Evolutionary conservation across 2,797 vertebrate species (phyloP), one percentile per base, ranked within the genome.

Genomic region (Glossophaga mutica): DNA sequence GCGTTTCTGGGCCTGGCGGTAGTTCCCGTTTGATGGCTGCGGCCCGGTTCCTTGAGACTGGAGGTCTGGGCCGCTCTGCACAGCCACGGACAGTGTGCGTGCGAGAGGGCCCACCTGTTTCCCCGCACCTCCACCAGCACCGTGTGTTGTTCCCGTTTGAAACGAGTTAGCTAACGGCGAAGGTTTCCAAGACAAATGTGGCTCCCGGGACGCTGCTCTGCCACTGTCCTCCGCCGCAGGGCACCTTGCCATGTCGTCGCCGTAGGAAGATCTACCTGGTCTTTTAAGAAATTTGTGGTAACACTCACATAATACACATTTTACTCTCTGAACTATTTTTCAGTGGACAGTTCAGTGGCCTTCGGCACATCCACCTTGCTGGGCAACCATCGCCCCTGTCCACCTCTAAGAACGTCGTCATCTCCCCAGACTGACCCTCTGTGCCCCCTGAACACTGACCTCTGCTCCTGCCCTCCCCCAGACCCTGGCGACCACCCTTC

Each of bases 391-490:
- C 24, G 15, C 39, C 2, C 9, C 22, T 39, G 26, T 68, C 76
- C 12, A 0, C 16, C 77, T 74, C 46, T 26, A 22, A 59, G 77
- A 34, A 32, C 37, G 2, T 18, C 7, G 26, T 55, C 59, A 21
- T 57, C 68, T 57, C 68, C n/a, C 21, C 3, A 15, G 19, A 32
- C 24, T 9, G 57, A 68, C 37, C 26, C 48, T 10, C 77, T 3
- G 3, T n/a, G 3, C 39, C 37, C 24, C 4, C 14, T 12, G 42
- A 37, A 32, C 32, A 42, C 2, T 5, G 4, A 2, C 5, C 16
- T 52, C 32, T 9, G 2, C 4, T 5, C n/a, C n/a, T 6, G 12
- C 12, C 55, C 34, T 34, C 82, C 55, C 29, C 22, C 37, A 6
- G 10, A 18, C 11, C 37, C 71, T 48, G n/a, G 67, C 2, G 48